Conservation (phyloP, 2,888 invertebrate species). For the Tipula lateralis region DNA sequence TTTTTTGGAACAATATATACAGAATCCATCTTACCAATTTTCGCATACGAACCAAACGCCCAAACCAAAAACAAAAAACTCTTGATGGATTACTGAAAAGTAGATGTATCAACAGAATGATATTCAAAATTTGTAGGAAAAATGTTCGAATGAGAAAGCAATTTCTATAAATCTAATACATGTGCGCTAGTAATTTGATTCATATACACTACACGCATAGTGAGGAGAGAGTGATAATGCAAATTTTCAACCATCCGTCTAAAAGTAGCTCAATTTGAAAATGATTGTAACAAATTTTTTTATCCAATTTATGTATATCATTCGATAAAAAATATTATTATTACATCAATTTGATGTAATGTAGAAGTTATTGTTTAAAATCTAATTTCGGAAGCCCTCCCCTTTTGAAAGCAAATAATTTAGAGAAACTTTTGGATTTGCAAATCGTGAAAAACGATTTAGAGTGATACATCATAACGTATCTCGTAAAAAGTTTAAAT, state of each 20-base stretch:
- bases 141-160: background rate
- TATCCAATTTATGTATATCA: background rate
- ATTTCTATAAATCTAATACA: background rate
- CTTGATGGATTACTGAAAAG: background rate
- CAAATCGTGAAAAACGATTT: too few relatives aligned
- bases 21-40: background rate
- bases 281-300: background rate
- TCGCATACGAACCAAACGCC: background rate
- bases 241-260: background rate
- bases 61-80: background rate
- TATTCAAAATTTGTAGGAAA: background rate
- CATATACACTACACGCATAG: background rate
- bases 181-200: background rate
- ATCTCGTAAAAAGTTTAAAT: too few relatives aligned
- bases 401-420: too few relatives aligned
- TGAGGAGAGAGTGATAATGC: background rate
- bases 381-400: background rate
- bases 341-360: background rate
- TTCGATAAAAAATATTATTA: background rate
- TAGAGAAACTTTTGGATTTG: too few relatives aligned
- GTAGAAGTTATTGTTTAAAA: background rate
- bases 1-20: too few relatives aligned
- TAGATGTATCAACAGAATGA: background rate
- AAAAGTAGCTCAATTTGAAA: background rate
- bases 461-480: too few relatives aligned